Base-by-base conservation (phyloP, 2,888 invertebrate species). In the Drosophila mimica region DNA sequence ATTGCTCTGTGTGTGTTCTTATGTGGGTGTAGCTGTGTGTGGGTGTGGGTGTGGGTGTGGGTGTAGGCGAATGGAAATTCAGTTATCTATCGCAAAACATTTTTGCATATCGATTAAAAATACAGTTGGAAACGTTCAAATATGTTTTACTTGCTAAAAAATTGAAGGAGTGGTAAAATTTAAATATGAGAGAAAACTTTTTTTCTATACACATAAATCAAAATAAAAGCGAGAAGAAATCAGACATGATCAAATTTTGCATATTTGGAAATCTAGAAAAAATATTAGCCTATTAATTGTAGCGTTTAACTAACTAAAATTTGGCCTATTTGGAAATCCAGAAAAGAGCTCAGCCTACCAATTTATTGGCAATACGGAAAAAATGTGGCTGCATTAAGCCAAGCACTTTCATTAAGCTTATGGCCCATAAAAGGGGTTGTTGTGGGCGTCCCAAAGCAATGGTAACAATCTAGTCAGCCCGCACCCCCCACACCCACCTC, bases 1-100 rank as follows among this genome's bases (percentile, higher is more conserved):
- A 91, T 92, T 91, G 92, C 92, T 86, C 48, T 64, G 40, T 59
- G 20, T 53, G 61, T 68, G 48, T 62, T 36, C 31, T 20, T 73
- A 13, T 20, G 13, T 72, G 53, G 28, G 8, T 54, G 34, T 51
- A 34, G 13, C 30, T 13, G 17, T 71, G 56, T 34, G 56, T 48
- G 52, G 38, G 52, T 33, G 54, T 54, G 60, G n/a, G 51, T 57
- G 28, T 69, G 30, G 17, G 40, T 52, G 57, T 66, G 54, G 48
- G 30, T 60, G 58, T 28, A 38, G 30, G 30, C 56, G 46, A 63
- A 74, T 68, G 54, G 64, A 65, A 78, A 65, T 74, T 69, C 25
- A 51, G 38, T 63, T 74, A 53, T 67, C 31, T 66, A 20, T 61
- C 20, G 30, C 31, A 54, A 28, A 34, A 52, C 33, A 60, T 57